These are phyloP conservation scores for Xanthorhoe designata DNA, from an alignment of 2,888 invertebrate species.

Conservation along the genomic window DNA sequence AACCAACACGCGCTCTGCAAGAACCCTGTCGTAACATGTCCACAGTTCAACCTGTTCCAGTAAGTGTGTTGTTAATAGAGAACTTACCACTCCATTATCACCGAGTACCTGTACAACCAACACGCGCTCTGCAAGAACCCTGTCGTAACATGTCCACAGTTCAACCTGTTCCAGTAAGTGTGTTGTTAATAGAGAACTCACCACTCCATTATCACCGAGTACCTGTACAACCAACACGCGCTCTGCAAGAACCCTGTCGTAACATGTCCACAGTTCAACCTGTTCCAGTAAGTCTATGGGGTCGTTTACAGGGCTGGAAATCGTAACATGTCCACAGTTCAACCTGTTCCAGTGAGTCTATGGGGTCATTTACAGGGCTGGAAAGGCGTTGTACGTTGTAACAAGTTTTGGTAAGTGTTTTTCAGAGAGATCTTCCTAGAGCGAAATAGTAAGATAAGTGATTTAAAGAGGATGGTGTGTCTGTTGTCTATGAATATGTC, in stretches of 20 bases:
- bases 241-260: conserved; percentile 98
- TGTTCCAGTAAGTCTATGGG: conserved; percentile 94
- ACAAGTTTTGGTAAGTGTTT: no score
- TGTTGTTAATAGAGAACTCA: conserved; percentile 86
- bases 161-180: conserved; percentile 95
- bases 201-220: conserved; percentile 97
- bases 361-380: no score
- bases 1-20: conserved; percentile 99
- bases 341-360: no score
- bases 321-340: conserved; percentile 98
- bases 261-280: conserved; percentile 98
- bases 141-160: conserved; percentile 98
- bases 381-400: no score
- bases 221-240: conserved; percentile 98
- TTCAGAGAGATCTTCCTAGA: no score
- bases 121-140: conserved; percentile 99
- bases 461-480: no score
- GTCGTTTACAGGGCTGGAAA: no score
- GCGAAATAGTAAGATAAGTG: no score
- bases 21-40: conserved; percentile 98
- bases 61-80: conserved; percentile 82
- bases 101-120: conserved; percentile 98
- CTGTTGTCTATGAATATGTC: no score
- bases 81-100: conserved; percentile 96
- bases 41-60: conserved; percentile 97